Percentiles rank a stretch among this genome's conserved stretches.
Evolutionary conservation across 2,113 vertebrate species (phyloP).

Genomic region (Neofelis nebulosa): DNA sequence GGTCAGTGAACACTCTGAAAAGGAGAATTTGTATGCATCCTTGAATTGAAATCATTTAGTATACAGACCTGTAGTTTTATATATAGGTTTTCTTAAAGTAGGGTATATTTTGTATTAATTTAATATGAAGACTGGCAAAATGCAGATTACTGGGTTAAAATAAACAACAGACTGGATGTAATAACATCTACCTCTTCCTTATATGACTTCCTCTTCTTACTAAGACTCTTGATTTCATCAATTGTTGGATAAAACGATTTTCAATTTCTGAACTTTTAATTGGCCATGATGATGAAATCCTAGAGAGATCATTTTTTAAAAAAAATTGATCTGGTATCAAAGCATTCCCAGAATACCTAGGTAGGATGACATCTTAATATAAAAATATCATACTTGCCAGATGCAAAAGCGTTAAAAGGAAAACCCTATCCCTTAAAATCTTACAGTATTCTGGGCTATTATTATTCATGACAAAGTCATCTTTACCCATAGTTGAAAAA

Average conservation of each 20-base stretch:
- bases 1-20: not conserved
- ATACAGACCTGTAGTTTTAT: not conserved
- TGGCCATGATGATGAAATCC: conserved; percentile 35
- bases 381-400: not conserved
- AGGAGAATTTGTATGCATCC: not conserved
- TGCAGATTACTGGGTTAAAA: not conserved
- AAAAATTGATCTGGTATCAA: not conserved
- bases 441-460: not conserved
- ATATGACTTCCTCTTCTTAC: not conserved
- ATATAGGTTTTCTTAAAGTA: not conserved
- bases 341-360: not conserved
- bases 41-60: not conserved
- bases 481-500: not conserved
- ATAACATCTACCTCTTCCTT: not conserved
- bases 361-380: not conserved
- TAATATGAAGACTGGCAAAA: not conserved
- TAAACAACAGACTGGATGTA: not conserved
- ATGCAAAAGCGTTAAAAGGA: not conserved
- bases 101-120: not conserved
- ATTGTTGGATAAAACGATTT: not conserved
- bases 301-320: not conserved
- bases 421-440: not conserved
- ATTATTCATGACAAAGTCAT: not conserved
- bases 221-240: not conserved
- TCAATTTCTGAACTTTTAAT: not conserved